A percentile compares a stretch with the other conserved stretches of the same genome.
phyloP scores from a whole-genome alignment of 2,888 invertebrate genomes.

The Pollenia labialis region DNA sequence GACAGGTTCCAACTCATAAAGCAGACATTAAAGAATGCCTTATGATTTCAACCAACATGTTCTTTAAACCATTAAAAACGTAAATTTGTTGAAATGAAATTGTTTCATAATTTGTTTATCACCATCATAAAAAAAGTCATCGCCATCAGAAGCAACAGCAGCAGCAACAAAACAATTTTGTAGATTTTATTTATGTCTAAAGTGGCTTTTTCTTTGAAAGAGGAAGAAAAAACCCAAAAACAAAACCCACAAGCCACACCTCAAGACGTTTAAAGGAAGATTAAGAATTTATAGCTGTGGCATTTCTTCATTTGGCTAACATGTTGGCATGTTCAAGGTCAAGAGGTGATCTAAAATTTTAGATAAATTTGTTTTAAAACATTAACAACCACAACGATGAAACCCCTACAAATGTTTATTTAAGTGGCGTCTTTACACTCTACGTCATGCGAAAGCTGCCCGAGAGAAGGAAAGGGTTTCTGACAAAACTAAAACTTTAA shows the following conservation, averaged over 20 bases:
- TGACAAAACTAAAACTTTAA: neutral
- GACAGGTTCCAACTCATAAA: conserved; percentile 43
- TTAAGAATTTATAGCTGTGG: conserved; percentile 27
- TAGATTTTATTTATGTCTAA: neutral
- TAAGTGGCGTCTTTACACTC: conserved; percentile 70
- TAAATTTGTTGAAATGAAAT: conserved; percentile 54
- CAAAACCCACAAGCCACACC: conserved; percentile 68
- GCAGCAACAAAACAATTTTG: conserved; percentile 15
- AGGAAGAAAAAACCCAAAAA: conserved; percentile 21
- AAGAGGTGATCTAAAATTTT: conserved; percentile 69
- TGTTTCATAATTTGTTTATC: conserved; percentile 65
- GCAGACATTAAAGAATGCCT: neutral
- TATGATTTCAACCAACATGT: conserved; percentile 5
- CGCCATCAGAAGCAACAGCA: conserved; percentile 14
- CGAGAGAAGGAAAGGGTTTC: neutral
- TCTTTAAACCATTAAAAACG: conserved; percentile 1
- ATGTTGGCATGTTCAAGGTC: conserved; percentile 72
- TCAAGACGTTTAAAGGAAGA: conserved; percentile 39
- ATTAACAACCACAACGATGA: conserved; percentile 41
- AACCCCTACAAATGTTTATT: conserved; percentile 46
- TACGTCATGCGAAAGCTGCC: neutral
- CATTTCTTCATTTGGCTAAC: conserved; percentile 55
- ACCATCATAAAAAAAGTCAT: conserved; percentile 53
- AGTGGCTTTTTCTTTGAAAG: conserved; percentile 46
- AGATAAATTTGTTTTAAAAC: conserved; percentile 63